Base-by-base conservation (phyloP, 2,113 vertebrate genomes). In the Okapia johnstoni region DNA sequence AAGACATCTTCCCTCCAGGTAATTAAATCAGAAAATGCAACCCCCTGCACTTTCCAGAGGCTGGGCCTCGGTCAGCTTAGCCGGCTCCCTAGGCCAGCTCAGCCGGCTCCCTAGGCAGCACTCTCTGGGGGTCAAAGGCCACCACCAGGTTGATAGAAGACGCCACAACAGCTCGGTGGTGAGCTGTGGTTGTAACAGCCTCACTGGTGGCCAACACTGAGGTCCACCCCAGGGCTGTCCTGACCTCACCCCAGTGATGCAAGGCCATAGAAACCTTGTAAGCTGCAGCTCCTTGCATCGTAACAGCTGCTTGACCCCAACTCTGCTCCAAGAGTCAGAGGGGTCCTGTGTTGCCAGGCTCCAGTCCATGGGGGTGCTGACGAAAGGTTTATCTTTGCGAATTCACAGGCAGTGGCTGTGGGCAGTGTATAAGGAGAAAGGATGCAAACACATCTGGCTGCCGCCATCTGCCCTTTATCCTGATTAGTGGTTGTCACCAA, bases 11-110 rank as follows among this genome's bases (percentile, higher is more conserved):
- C 63, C 17, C 2, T 48, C 23, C 0, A 58, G 23, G 81, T 70
- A n/a, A 94, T 92, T 96, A 88, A 73, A 86, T 76, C 61, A 90
- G 85, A 95, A 80, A 87, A 80, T 66, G 23, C 90, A 79, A 48
- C 28, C 2, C 2, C 13, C 15, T 50, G 50, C 21, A 21, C 77
- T 85, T 89, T 86, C n/a, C 79, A 33, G 17, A 84, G n/a, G 21
- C 50, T 43, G 13, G 55, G 7, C 43, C 28, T 80, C 50, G 2
- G 55, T 43, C 30, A 88, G 19, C 76, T 77, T 93, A 66, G 85
- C 66, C 30, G 55, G 43, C 46, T 93, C 63, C 81, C 0, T 1
- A 23, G 23, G 30, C 40, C 30, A 88, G 19, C 76, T 77, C 94
- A 66, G 85, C 66, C 30, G 55, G 43, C 46, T 93, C 63, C 81